Evolutionary conservation across 2,888 invertebrate species (phyloP).

Genomic region (Philereme transversata): DNA sequence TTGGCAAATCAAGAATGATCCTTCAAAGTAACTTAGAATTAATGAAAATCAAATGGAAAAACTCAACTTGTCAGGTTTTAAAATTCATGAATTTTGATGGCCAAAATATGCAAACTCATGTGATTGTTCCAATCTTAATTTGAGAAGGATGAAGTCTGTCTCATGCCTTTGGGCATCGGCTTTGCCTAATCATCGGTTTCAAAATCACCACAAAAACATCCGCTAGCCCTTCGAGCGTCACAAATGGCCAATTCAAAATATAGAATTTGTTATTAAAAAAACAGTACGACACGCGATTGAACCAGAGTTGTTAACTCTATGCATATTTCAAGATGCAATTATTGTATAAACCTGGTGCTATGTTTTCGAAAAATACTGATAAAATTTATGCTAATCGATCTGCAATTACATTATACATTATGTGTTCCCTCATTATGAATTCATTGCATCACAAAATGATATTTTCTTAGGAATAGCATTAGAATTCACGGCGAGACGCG

Average conservation of each 20-base stretch:
- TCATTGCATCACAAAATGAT: slow-evolving; percentile 51
- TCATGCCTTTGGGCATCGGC: slow-evolving; percentile 52
- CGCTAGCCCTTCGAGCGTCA: slow-evolving; percentile 47
- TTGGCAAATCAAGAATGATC: no score
- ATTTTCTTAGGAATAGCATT: slow-evolving; percentile 57
- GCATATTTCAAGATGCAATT: slow-evolving; percentile 24
- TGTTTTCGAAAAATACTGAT: slow-evolving; percentile 21
- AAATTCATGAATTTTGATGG: slow-evolving; percentile 17
- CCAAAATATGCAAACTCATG: background rate
- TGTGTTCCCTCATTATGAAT: slow-evolving; percentile 49
- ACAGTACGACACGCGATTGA: slow-evolving; percentile 29
- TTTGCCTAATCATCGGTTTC: slow-evolving; percentile 49
- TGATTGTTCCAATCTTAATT: slow-evolving; percentile 15
- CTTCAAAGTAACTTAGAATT: background rate
- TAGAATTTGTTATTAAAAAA: slow-evolving; percentile 27
- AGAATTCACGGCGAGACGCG: slow-evolving; percentile 53
- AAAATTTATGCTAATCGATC: slow-evolving; percentile 32
- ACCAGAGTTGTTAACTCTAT: slow-evolving; percentile 23
- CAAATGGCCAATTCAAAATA: slow-evolving; percentile 38
- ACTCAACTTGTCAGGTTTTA: slow-evolving; percentile 3
- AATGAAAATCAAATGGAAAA: slow-evolving; percentile 5
- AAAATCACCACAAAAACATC: slow-evolving; percentile 55
- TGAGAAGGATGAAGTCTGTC: slow-evolving; percentile 28
- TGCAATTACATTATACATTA: slow-evolving; percentile 41
- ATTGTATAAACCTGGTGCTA: slow-evolving; percentile 15